phyloP scores from a whole-genome alignment of 2,113 vertebrate species.

The Hystrix cristata region DNA sequence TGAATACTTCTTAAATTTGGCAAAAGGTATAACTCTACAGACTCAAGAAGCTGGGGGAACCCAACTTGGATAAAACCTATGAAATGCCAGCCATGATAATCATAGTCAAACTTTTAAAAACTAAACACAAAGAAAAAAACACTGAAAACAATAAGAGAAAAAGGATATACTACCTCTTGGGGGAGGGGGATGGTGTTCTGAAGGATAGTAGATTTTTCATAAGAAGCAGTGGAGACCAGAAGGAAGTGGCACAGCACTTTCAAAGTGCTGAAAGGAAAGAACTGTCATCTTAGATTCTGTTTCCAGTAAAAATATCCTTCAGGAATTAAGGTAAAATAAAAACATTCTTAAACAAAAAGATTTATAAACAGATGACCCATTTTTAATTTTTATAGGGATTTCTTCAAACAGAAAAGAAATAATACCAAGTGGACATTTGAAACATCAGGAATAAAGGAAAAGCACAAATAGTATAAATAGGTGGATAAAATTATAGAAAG shows the following conservation, averaged over 20 bases:
- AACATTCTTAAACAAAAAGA: slow-evolving; percentile 29
- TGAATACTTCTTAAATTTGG: background rate
- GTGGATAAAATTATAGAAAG: background rate
- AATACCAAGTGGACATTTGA: background rate
- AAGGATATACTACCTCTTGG: background rate
- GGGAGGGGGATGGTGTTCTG: background rate
- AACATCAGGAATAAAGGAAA: background rate
- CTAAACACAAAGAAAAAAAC: background rate
- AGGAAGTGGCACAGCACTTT: background rate
- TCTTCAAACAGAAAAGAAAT: background rate
- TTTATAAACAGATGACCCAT: background rate
- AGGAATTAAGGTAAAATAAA: slow-evolving; percentile 19
- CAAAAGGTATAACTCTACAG: background rate
- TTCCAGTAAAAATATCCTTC: background rate
- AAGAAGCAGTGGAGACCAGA: background rate
- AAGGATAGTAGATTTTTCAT: background rate
- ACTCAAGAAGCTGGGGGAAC: background rate
- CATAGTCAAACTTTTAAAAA: slow-evolving; percentile 9
- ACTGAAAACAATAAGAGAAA: background rate
- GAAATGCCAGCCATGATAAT: background rate
- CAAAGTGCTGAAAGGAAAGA: background rate
- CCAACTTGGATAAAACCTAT: background rate
- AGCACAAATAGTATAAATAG: background rate
- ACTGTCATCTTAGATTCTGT: background rate
- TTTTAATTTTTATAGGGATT: background rate